phyloP scores from a whole-genome alignment of 2,113 vertebrate species.

The Chunga burmeisteri region DNA sequence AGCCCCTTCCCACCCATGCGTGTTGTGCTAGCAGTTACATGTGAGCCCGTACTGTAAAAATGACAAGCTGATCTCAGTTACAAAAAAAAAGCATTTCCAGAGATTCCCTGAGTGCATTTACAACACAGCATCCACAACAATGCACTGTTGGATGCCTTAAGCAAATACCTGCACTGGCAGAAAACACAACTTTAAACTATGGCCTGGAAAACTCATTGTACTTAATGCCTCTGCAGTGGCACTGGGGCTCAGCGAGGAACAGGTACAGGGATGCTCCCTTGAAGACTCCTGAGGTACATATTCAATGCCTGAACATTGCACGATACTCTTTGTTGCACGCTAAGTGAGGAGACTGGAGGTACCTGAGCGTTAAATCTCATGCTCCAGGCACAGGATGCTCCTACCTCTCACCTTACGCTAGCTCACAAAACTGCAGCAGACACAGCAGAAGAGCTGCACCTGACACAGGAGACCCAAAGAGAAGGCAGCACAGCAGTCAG shows the following conservation, averaged over 20 bases:
- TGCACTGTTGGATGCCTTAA: not conserved
- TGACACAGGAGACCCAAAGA: not conserved
- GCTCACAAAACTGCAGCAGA: not conserved
- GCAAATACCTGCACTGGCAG: not conserved
- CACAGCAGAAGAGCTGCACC: not conserved
- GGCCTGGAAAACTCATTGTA: not conserved
- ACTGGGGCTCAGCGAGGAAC: rapidly evolving
- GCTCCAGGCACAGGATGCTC: not conserved
- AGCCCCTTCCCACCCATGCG: not conserved
- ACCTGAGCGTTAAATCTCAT: not conserved
- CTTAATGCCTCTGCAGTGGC: not conserved
- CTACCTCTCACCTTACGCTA: not conserved
- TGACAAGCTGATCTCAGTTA: not conserved
- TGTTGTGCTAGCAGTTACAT: not conserved
- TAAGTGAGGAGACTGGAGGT: not conserved
- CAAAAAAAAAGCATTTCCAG: not conserved
- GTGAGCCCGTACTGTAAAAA: not conserved
- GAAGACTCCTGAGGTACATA: rapidly evolving
- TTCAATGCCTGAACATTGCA: not conserved
- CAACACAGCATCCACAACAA: rapidly evolving
- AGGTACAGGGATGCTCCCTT: not conserved
- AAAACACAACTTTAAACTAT: not conserved
- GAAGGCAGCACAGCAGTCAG: not conserved
- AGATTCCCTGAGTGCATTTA: not conserved
- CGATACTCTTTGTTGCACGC: rapidly evolving